These are phyloP conservation scores for Drosophila falleni DNA, from an alignment of 2,888 invertebrate genomes.

Conservation along the genomic window DNA sequence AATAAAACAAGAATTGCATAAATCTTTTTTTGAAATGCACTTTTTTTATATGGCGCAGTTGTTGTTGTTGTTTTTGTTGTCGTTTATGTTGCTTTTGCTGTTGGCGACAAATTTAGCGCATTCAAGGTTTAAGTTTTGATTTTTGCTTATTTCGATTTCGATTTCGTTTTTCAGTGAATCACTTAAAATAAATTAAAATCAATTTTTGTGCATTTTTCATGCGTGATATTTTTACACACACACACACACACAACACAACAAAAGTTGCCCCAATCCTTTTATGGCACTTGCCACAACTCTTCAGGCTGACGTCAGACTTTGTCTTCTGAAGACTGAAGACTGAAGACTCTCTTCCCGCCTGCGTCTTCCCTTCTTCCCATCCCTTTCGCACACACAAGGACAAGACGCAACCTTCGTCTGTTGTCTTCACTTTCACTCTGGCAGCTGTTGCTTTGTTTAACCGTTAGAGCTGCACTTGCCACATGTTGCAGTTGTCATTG, in stretches of 20 bases:
- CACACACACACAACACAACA: constrained; percentile 7
- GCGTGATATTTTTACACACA: constrained; percentile 45
- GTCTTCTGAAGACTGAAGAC: no score
- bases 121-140: constrained; percentile 59
- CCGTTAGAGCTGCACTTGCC: constrained; percentile 30
- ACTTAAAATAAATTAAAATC: constrained; percentile 81
- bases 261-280: constrained; percentile 65
- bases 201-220: constrained; percentile 68
- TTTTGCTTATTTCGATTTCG: constrained; percentile 12
- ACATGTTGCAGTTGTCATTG: constrained; percentile 4
- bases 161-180: constrained; percentile 61
- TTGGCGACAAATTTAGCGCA: constrained; percentile 66
- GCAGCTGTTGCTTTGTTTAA: constrained; percentile 26
- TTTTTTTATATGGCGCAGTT: constrained; percentile 8
- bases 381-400: constrained; percentile 51
- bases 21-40: constrained; percentile 14
- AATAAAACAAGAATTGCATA: constrained; percentile 40
- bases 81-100: constrained; percentile 7
- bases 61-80: constrained; percentile 22
- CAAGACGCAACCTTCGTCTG: constrained; percentile 43
- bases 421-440: constrained; percentile 61
- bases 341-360: no score
- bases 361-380: background rate
- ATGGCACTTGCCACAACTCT: constrained; percentile 62
- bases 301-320: constrained; percentile 23